A percentile compares a stretch with the other conserved stretches of the same genome.
These are phyloP conservation scores for Megalops cyprinoides DNA, from an alignment of 2,797 vertebrate genomes.

Conservation along the genomic window DNA sequence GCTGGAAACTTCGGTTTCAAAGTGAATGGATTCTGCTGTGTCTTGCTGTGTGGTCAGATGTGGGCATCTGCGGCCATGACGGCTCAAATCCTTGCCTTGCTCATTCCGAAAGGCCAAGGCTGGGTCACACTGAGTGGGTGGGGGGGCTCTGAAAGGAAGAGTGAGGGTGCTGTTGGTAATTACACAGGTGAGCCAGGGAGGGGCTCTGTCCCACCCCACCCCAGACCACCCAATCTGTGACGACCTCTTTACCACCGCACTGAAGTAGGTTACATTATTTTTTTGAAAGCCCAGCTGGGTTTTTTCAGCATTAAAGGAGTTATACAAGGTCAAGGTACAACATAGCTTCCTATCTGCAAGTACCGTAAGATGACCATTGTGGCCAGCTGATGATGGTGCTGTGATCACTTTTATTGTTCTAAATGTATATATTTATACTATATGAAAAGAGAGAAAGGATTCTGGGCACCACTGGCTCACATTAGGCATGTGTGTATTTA, in stretches of 20 bases:
- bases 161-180: conserved; percentile 35
- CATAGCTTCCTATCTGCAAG: background rate
- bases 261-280: background rate
- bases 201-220: conserved; percentile 46
- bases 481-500: conserved; percentile 66
- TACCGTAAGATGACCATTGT: no score
- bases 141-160: conserved; percentile 56
- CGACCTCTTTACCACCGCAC: background rate
- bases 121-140: conserved; percentile 63
- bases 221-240: conserved; percentile 60
- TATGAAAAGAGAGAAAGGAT: background rate
- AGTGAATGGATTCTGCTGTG: background rate
- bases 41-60: conserved; percentile 60
- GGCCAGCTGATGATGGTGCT: background rate
- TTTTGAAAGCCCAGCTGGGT: background rate
- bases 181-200: conserved; percentile 46
- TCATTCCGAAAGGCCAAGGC: conserved; percentile 58
- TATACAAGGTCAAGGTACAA: background rate
- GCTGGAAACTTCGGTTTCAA: background rate
- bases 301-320: background rate
- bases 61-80: conserved; percentile 25
- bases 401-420: no score
- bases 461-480: conserved; percentile 43
- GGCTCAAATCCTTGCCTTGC: conserved; percentile 44
- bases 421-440: background rate